A percentile compares a stretch with the other conserved stretches of the same genome.
Conservation (phyloP, 1,140 invertebrate genomes). For the Amyelois transitella region DNA sequence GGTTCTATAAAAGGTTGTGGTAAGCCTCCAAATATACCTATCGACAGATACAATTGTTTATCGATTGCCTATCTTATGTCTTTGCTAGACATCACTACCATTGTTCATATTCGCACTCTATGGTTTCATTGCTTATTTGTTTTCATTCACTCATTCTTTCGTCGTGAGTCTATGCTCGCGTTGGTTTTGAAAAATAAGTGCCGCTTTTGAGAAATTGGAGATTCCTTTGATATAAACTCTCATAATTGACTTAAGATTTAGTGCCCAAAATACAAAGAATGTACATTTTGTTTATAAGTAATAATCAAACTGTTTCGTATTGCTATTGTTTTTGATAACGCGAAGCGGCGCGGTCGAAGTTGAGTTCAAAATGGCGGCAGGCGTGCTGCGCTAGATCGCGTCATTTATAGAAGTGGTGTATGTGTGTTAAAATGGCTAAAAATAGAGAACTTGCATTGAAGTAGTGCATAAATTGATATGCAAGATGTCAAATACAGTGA, state of each 20-base stretch:
- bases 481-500: slow-evolving; percentile 73
- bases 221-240: neutral
- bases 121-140: no score
- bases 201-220: neutral
- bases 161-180: no score
- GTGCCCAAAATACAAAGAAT: neutral
- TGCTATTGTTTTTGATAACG: neutral
- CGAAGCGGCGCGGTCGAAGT: slow-evolving; percentile 9
- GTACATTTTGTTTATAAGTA: neutral
- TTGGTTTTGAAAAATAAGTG: no score
- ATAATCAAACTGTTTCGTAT: neutral
- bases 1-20: no score
- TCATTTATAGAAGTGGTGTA: slow-evolving; percentile 65
- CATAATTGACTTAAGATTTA: neutral
- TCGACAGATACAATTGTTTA: no score
- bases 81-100: no score
- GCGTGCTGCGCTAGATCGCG: slow-evolving; percentile 43
- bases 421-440: slow-evolving; percentile 56
- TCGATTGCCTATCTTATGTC: no score
- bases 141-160: no score
- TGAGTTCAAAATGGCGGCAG: slow-evolving; percentile 64
- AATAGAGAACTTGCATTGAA: slow-evolving; percentile 54
- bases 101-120: no score
- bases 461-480: slow-evolving; percentile 39
- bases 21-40: no score